Evolutionary conservation across 1,140 invertebrate genomes (phyloP), one percentile per base, ranked within the genome.

Genomic region (Tribolium madens): DNA sequence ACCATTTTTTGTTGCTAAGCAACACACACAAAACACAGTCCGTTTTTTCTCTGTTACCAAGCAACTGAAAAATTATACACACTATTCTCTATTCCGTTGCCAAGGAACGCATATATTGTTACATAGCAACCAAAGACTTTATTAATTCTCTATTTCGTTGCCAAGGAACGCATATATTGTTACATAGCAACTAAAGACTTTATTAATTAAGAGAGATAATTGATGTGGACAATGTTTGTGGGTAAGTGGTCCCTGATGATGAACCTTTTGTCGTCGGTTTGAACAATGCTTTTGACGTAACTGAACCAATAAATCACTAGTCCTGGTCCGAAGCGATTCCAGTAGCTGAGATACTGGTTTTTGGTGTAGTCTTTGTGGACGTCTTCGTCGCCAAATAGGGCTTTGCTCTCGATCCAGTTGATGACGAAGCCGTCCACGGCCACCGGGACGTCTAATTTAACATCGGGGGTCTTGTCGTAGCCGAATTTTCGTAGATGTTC

Each of bases 331-430:
- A 97, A 98, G 81, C 95, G 91, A 87, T 98, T 98, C 92, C 93
- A 96, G 84, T 98, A 98, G 84, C 94, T 95, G 78, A 91, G 89
- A 79, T 94, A 92, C 85, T 98, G 97, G 83, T 96, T 93, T 83
- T 93, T 93, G 15, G 96, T 88, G 86, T 97, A 97, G n/a, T 89
- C 90, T 48, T 91, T 89, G 87, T 98, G 96, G 73, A 92, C 91
- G 78, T 93, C 90, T 75, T 91, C 88, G 87, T 96, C 94, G 2
- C 95, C 97, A 89, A 98, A 98, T 33, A 94, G 90, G 6, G 96
- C 97, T 88, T 98, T 98, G 78, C 96, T 97, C 87, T 98, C 97
- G 77, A 98, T 96, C 97, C 97, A 98, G 86, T 97, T 97, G 0
- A 98, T 90, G 14, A 98, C 90, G 83, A 92, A 91, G 3, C 94